Percentiles rank a stretch among this genome's conserved stretches.
phyloP scores from a whole-genome alignment of 2,888 invertebrate species.

The Dorcus hopei region DNA sequence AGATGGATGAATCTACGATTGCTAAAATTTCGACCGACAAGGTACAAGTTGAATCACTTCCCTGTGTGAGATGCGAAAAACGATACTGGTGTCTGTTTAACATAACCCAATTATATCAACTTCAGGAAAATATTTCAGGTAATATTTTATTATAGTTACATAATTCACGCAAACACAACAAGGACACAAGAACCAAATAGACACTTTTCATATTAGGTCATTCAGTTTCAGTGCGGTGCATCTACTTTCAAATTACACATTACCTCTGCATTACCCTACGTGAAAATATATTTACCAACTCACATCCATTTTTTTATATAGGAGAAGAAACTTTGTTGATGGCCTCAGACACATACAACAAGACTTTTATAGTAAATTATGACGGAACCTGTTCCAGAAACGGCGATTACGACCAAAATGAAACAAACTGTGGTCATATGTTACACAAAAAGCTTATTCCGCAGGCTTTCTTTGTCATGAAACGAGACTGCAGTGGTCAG shows the following conservation, averaged over 20 bases:
- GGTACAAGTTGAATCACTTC: neutral
- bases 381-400: constrained; percentile 13
- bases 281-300: too few species aligned
- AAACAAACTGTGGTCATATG: constrained; percentile 1
- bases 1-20: neutral
- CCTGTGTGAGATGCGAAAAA: neutral
- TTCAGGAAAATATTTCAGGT: too few species aligned
- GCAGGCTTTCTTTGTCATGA: constrained; percentile 9
- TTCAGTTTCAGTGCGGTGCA: too few species aligned
- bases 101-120: too few species aligned
- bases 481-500: constrained; percentile 9
- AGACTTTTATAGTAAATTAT: constrained; percentile 12
- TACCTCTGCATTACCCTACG: too few species aligned
- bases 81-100: neutral
- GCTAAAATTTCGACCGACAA: neutral
- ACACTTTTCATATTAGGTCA: too few species aligned
- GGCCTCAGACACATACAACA: constrained; percentile 12
- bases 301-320: too few species aligned
- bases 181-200: too few species aligned
- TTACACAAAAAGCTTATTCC: constrained; percentile 8
- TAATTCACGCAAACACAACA: too few species aligned
- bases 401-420: constrained; percentile 2
- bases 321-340: constrained; percentile 4
- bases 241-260: too few species aligned
- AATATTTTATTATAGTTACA: too few species aligned